These are phyloP conservation scores for Zeus faber DNA, from an alignment of 2,113 vertebrate species.

Conservation along the genomic window DNA sequence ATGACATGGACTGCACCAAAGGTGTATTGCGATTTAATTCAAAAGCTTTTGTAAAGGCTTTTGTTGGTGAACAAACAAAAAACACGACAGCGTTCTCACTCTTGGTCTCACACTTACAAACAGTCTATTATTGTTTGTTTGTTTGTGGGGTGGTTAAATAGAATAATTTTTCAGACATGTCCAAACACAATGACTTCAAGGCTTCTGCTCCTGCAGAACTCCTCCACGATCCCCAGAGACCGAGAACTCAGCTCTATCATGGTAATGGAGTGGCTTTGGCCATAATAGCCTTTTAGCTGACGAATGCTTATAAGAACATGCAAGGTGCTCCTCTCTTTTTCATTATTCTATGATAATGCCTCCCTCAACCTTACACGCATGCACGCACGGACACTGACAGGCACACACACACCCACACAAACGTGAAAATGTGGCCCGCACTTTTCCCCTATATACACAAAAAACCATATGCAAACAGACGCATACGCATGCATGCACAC, in stretches of 20 bases:
- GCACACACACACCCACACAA: slow-evolving; percentile 12
- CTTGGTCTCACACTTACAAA: too few relatives aligned
- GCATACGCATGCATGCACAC: not conserved
- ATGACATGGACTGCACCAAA: too few relatives aligned
- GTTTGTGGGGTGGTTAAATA: not conserved
- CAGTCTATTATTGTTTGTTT: too few relatives aligned
- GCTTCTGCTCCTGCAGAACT: slow-evolving; percentile 27
- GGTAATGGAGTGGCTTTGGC: slow-evolving; percentile 51
- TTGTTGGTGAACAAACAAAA: too few relatives aligned
- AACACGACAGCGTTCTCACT: too few relatives aligned
- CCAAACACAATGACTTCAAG: not conserved
- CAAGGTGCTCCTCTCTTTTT: slow-evolving; percentile 40
- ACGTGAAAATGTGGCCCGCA: not conserved
- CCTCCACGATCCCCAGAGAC: slow-evolving; percentile 42
- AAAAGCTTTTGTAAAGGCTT: too few relatives aligned
- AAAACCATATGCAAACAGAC: not conserved
- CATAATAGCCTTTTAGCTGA: slow-evolving; percentile 60
- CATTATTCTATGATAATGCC: slow-evolving; percentile 51
- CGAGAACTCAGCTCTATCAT: slow-evolving; percentile 46
- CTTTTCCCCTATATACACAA: not conserved
- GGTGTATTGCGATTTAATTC: too few relatives aligned
- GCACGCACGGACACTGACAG: slow-evolving; percentile 1
- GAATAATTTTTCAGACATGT: not conserved
- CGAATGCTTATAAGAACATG: slow-evolving; percentile 51
- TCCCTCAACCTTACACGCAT: not conserved